Evolutionary conservation across 35 echinoderm and acorn worm species (phyloP).

Genomic region (Apostichopus japonicus): DNA sequence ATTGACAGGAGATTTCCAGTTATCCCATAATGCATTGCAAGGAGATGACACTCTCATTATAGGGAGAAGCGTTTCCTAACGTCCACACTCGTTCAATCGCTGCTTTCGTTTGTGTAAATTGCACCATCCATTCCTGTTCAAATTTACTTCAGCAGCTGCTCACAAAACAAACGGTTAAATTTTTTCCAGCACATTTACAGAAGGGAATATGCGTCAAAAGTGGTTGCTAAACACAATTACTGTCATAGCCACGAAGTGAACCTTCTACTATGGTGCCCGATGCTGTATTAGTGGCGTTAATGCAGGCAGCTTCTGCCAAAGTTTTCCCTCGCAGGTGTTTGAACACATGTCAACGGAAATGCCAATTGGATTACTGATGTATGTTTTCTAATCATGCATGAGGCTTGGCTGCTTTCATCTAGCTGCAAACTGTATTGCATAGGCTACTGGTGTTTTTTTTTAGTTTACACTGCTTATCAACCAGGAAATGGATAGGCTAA

Average conservation of each 20-base stretch:
- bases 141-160: neutral
- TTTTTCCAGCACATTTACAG: neutral
- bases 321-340: conserved; percentile 12
- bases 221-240: neutral
- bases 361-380: conserved; percentile 13
- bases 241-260: neutral
- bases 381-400: conserved; percentile 1
- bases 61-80: neutral
- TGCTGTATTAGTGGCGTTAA: neutral
- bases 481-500: neutral
- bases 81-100: neutral
- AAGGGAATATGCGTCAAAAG: neutral
- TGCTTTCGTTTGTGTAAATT: neutral
- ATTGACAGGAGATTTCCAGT: neutral
- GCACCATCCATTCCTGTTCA: neutral
- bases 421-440: neutral
- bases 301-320: neutral
- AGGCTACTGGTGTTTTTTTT: neutral
- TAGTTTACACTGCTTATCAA: neutral
- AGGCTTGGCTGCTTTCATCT: neutral
- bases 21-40: neutral
- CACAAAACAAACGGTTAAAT: neutral
- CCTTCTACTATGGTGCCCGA: neutral
- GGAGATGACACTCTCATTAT: neutral
- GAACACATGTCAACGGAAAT: neutral